These are phyloP conservation scores for Tetraneura akinire DNA, from an alignment of 1,140 invertebrate genomes.

Conservation along the genomic window DNA sequence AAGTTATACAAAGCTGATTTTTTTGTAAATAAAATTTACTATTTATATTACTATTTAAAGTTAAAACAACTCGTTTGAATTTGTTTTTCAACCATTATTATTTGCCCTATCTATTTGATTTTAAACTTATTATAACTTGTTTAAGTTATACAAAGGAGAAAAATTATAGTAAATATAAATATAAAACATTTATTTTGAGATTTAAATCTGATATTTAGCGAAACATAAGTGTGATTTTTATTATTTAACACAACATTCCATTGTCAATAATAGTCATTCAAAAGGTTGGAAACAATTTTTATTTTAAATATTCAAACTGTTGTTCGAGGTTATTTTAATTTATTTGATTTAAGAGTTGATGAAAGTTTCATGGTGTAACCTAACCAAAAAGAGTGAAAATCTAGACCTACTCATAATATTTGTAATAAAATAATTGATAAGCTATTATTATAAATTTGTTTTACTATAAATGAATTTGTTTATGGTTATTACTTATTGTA, in stretches of 20 bases:
- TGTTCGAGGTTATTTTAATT: no score
- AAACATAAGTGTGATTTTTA: not conserved
- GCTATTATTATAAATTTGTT: not conserved
- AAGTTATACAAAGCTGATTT: slow-evolving; percentile 49
- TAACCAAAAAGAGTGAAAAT: no score
- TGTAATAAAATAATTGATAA: no score
- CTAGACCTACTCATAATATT: no score
- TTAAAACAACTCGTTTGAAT: slow-evolving; percentile 31
- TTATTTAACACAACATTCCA: slow-evolving; percentile 29
- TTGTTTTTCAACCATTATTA: slow-evolving; percentile 27
- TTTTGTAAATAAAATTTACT: slow-evolving; percentile 52
- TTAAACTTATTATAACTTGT: no score
- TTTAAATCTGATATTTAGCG: not conserved
- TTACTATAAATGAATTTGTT: not conserved
- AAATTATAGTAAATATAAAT: not conserved
- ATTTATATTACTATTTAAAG: slow-evolving; percentile 51
- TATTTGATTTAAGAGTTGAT: no score
- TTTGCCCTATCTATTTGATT: slow-evolving; percentile 1
- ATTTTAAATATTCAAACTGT: no score
- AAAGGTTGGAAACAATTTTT: not conserved
- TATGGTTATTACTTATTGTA: slow-evolving; percentile 2
- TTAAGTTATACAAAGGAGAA: slow-evolving; percentile 17
- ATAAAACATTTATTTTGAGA: not conserved
- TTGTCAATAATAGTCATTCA: not conserved
- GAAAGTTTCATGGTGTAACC: no score